Percentiles rank a stretch among this genome's conserved stretches.
phyloP scores from a whole-genome alignment of 1,140 invertebrate species.

The Brachionus calyciflorus region DNA sequence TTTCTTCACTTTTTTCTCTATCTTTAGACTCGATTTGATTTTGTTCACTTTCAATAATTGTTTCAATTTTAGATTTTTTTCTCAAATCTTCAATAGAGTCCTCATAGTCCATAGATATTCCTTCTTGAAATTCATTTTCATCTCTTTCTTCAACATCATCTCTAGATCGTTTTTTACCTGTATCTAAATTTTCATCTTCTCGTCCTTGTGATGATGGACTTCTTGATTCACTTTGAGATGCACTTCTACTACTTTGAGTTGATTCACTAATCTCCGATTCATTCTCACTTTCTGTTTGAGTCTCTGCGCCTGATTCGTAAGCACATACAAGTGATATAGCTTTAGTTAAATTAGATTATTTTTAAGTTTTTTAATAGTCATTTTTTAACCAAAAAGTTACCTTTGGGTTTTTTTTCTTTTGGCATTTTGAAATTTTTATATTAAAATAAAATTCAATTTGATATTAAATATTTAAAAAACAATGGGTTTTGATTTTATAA shows the following conservation, averaged over 20 bases:
- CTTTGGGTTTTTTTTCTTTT: conserved; percentile 1
- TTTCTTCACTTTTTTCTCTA: background rate
- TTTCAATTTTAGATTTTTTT: background rate
- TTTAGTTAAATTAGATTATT: too few relatives aligned
- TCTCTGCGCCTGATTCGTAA: conserved; percentile 41
- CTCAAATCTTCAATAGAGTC: background rate
- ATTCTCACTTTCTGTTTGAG: background rate
- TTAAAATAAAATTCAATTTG: background rate
- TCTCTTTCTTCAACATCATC: background rate
- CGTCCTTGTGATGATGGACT: background rate
- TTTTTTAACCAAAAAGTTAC: background rate
- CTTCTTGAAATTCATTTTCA: background rate
- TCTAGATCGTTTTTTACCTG: background rate
- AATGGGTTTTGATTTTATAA: too few relatives aligned
- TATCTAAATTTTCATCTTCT: background rate
- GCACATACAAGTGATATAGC: conserved; percentile 24
- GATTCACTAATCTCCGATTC: background rate
- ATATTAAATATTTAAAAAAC: background rate
- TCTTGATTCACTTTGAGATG: background rate
- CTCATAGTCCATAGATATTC: conserved; percentile 7
- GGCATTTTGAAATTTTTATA: background rate
- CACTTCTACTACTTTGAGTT: background rate
- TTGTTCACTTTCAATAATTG: background rate
- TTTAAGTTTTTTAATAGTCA: background rate
- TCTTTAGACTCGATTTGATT: background rate